A percentile compares a stretch with the other conserved stretches of the same genome.
Evolutionary conservation across 1,140 invertebrate genomes (phyloP).

Genomic region (Heliconius congener): DNA sequence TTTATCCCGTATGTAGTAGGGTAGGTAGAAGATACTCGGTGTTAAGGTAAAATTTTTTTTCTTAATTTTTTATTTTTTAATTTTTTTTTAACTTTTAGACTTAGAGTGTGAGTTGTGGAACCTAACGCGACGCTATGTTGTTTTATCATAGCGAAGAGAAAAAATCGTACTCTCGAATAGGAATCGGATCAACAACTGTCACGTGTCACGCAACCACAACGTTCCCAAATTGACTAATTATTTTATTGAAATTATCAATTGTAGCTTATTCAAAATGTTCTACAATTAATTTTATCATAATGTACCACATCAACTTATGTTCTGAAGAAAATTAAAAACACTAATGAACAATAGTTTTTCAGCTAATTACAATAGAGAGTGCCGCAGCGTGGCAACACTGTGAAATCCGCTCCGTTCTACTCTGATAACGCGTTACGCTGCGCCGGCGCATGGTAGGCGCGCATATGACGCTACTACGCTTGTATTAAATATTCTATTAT

Average conservation of each 20-base stretch:
- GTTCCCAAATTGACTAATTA: too few species aligned
- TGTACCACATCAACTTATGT: background rate
- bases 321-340: slow-evolving; percentile 4
- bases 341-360: slow-evolving; percentile 28
- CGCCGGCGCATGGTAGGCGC: slow-evolving; percentile 12
- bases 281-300: background rate
- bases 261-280: background rate
- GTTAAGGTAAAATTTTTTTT: background rate
- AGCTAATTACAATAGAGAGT: slow-evolving; percentile 49
- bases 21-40: background rate
- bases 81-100: background rate
- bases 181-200: background rate
- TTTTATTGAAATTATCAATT: too few species aligned
- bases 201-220: background rate
- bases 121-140: too few species aligned
- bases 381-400: slow-evolving; percentile 51
- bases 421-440: slow-evolving; percentile 54
- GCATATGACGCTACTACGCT: background rate
- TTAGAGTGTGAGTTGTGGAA: too few species aligned
- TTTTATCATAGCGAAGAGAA: background rate
- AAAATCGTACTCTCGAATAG: background rate
- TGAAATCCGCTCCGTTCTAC: slow-evolving; percentile 57
- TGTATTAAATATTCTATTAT: background rate
- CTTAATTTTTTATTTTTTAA: background rate
- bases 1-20: background rate